These are phyloP conservation scores for Ariopsis seemanni DNA, from an alignment of 2,113 vertebrate species.

Conservation along the genomic window DNA sequence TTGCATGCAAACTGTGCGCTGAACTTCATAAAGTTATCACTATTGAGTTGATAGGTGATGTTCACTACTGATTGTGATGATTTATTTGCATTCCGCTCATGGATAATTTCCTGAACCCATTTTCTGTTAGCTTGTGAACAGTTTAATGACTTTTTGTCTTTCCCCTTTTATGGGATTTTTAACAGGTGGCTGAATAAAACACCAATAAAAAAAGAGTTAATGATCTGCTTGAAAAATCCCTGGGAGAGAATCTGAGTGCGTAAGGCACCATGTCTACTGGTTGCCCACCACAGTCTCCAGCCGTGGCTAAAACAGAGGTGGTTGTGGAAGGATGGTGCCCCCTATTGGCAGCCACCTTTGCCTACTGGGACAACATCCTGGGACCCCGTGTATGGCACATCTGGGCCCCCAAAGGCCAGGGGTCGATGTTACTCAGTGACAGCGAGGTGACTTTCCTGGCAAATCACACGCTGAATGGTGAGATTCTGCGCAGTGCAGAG, in stretches of 20 bases:
- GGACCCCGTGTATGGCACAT: conserved; percentile 94
- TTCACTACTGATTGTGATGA: neutral
- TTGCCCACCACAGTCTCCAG: conserved; percentile 93
- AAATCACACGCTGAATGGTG: conserved; percentile 96
- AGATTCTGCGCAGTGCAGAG: conserved; percentile 95
- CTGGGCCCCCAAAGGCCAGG: conserved; percentile 89
- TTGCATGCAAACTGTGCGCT: neutral
- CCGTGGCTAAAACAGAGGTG: conserved; percentile 93
- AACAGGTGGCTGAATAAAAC: conserved; percentile 4
- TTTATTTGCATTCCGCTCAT: neutral
- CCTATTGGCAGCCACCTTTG: conserved; percentile 92
- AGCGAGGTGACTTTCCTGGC: conserved; percentile 95
- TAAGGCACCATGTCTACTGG: conserved; percentile 81
- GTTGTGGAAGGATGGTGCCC: conserved; percentile 87
- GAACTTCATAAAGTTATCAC: neutral
- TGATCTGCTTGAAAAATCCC: neutral
- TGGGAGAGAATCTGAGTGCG: neutral
- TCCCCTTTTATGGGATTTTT: conserved; percentile 11
- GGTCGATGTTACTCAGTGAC: conserved; percentile 82
- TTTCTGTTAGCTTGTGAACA: neutral
- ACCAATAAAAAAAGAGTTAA: conserved; percentile 23
- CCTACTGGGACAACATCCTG: conserved; percentile 99
- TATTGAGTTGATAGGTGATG: too few relatives aligned
- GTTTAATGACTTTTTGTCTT: neutral
- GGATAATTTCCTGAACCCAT: neutral